Conservation (phyloP, 2,888 invertebrate genomes). For the Drosophila pseudotalamancana region DNA sequence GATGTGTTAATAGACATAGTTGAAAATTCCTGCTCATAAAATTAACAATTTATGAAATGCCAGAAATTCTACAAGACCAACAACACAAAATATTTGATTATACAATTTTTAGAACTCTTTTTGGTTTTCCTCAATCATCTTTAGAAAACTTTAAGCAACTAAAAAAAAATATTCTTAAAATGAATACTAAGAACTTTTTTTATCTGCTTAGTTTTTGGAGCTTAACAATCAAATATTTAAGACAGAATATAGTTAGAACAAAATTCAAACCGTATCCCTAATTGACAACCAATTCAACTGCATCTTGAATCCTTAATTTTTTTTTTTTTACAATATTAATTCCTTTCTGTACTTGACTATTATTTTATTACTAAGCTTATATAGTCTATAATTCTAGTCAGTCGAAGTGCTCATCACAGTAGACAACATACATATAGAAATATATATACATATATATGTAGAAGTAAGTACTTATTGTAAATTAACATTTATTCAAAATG, state of each 20-base stretch:
- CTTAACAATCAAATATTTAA: not conserved
- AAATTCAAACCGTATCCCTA: not conserved
- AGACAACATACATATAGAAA: conserved; percentile 17
- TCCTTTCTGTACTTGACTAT: not conserved
- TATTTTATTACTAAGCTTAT: conserved; percentile 6
- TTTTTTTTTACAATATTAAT: conserved; percentile 5
- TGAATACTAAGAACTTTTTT: too few relatives aligned
- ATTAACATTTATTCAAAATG: conserved; percentile 46
- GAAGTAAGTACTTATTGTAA: conserved; percentile 28
- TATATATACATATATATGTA: conserved; percentile 6
- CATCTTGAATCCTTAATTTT: not conserved
- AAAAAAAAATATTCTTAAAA: too few relatives aligned
- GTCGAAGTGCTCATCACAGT: conserved; percentile 28
- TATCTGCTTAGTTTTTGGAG: too few relatives aligned
- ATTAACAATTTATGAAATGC: too few relatives aligned
- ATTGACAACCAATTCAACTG: not conserved
- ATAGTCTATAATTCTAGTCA: conserved; percentile 62
- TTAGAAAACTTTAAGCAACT: too few relatives aligned
- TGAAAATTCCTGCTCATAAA: not conserved
- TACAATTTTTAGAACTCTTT: too few relatives aligned
- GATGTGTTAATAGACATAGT: not conserved
- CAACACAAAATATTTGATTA: not conserved
- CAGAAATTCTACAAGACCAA: not conserved
- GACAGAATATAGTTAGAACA: not conserved
- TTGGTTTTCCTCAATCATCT: too few relatives aligned